These are phyloP conservation scores for Drosophila pseudoobscura DNA, from an alignment of 1,140 invertebrate genomes.

Conservation along the genomic window DNA sequence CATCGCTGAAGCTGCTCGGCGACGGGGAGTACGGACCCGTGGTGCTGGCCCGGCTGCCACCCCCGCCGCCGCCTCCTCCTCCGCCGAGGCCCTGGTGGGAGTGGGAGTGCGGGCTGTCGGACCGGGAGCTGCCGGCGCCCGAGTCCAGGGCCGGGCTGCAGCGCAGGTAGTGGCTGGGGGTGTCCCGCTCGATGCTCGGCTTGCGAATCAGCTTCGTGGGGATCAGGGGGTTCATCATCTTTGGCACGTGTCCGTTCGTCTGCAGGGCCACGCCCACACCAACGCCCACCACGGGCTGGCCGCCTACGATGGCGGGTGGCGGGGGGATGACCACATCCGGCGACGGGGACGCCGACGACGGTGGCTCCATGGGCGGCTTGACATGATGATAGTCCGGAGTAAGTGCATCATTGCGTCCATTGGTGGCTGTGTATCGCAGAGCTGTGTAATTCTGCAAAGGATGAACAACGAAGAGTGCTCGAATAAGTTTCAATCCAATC, in stretches of 20 bases:
- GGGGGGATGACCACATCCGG: slow-evolving; percentile 58
- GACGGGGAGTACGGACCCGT: slow-evolving; percentile 87
- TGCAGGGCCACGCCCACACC: slow-evolving; percentile 26
- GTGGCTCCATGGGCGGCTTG: slow-evolving; percentile 73
- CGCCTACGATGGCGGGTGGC: slow-evolving; percentile 41
- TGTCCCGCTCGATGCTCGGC: slow-evolving; percentile 92
- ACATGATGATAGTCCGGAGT: slow-evolving; percentile 73
- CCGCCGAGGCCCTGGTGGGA: slow-evolving; percentile 81
- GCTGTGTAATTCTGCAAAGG: slow-evolving; percentile 68
- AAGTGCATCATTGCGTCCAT: slow-evolving; percentile 74
- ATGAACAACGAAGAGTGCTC: background rate
- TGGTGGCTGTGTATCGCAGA: slow-evolving; percentile 73
- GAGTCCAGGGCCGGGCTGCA: slow-evolving; percentile 94
- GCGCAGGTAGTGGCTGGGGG: slow-evolving; percentile 86
- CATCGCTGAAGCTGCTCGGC: slow-evolving; percentile 86
- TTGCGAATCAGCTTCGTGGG: slow-evolving; percentile 92
- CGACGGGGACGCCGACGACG: slow-evolving; percentile 60
- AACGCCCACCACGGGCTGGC: slow-evolving; percentile 20
- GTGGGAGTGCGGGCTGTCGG: slow-evolving; percentile 91
- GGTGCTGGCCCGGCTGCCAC: slow-evolving; percentile 83
- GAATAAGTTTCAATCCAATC: background rate
- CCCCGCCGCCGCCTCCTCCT: slow-evolving; percentile 46
- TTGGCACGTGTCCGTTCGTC: slow-evolving; percentile 75
- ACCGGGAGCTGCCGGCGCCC: slow-evolving; percentile 93
- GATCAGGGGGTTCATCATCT: slow-evolving; percentile 84